Evolutionary conservation across 2,888 invertebrate species (phyloP), one percentile per base, ranked within the genome.

Genomic region (Ectemnius lituratus): DNA sequence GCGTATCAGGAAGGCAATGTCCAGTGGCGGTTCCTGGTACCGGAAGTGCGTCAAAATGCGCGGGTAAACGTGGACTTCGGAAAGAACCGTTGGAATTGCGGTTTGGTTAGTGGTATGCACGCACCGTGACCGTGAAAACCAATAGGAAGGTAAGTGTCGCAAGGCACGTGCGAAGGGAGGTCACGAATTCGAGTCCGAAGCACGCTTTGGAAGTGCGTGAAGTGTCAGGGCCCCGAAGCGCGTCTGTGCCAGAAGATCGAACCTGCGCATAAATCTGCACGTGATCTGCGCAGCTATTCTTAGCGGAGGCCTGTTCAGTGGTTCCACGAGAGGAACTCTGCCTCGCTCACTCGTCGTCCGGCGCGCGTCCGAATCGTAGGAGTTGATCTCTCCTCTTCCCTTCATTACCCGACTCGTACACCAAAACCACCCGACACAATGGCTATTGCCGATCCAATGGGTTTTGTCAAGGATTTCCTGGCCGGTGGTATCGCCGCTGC

Each of bases 401-500:
- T 76, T 74, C 75, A 82, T 85, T 87, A 84, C 84, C 86, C 86
- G 81, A 81, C 83, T 80, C 80, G 72, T 84, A 80, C 76, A 72
- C 73, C 69, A 75, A 80, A 71, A 75, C 68, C 20, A 80, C 80
- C 73, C 76, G 71, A 82, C 78, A 83, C 84, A 91, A 87, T 85
- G 85, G 89, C 90, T 83, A 89, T 92, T 79, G 90, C 92, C 84
- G 97, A 97, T 94, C 96, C 96, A 89, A 93, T 95, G 91, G 94
- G 95, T 90, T 97, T 97, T 91, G 89, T 95, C 85, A 97, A 97
- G 92, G 98, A 98, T 93, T 98, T 98, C 90, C 90, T 96, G 74
- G 97, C 97, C 80, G 98, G 98, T 85, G 98, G 98, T 80, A 93
- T 97, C 62, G 96, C 98, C 59, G 98, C 98, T 46, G 98, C 98